A percentile compares a stretch with the other conserved stretches of the same genome.
phyloP scores from a whole-genome alignment of 2,888 invertebrate genomes.

The Erebia epiphron region DNA sequence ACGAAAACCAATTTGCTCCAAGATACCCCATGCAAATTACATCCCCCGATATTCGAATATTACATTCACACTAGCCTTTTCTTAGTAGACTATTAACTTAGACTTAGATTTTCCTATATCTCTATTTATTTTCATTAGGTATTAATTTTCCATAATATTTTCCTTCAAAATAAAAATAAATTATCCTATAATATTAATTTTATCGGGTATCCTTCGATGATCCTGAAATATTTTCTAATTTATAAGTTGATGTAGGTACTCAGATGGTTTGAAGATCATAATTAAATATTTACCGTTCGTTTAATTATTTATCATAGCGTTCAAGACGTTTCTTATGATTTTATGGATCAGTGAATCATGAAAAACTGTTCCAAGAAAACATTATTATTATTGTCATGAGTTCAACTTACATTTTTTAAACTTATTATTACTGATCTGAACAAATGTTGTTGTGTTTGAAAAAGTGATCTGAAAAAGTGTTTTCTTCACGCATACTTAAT shows the following conservation, averaged over 20 bases:
- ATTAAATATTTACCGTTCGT: too few species aligned
- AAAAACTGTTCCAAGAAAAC: neutral
- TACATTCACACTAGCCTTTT: neutral
- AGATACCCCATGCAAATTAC: slow-evolving; percentile 17
- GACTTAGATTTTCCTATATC: too few species aligned
- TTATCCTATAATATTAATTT: neutral
- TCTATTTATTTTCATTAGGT: too few species aligned
- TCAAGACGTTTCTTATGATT: neutral
- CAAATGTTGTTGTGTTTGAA: too few species aligned
- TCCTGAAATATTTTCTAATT: slow-evolving; percentile 5
- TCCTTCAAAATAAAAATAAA: neutral
- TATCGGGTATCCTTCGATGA: neutral
- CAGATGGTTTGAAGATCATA: too few species aligned
- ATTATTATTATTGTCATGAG: neutral
- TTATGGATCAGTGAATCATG: neutral
- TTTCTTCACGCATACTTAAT: too few species aligned
- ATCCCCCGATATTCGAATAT: slow-evolving; percentile 4
- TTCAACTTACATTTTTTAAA: neutral
- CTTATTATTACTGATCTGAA: too few species aligned
- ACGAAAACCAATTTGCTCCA: slow-evolving; percentile 20
- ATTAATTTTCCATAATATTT: neutral
- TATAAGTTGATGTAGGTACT: neutral
- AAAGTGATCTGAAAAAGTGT: too few species aligned
- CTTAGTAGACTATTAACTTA: neutral
- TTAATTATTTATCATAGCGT: too few species aligned